Evolutionary conservation across 2,888 invertebrate species (phyloP).

Genomic region (Rhodophaea formosa): DNA sequence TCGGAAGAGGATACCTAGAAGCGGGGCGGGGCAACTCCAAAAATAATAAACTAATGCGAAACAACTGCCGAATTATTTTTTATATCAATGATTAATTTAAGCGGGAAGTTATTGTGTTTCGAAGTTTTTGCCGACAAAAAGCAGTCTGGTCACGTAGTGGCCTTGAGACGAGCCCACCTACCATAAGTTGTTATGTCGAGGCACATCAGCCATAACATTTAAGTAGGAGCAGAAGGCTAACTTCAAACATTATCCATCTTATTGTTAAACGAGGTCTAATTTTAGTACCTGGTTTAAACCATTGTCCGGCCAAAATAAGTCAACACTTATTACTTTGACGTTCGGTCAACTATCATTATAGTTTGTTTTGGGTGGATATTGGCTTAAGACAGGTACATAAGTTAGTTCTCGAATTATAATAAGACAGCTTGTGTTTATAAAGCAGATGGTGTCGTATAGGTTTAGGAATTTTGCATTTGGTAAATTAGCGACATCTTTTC

Average conservation of each 20-base stretch:
- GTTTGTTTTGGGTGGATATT: no score
- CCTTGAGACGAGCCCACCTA: constrained; percentile 58
- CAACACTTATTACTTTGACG: no score
- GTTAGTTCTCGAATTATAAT: no score
- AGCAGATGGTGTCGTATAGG: no score
- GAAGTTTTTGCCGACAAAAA: constrained; percentile 44
- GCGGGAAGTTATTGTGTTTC: constrained; percentile 28
- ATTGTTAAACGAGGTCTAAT: no score
- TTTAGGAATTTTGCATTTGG: no score
- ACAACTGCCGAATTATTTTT: constrained; percentile 10
- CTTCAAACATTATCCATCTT: neutral
- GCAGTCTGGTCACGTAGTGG: constrained; percentile 53
- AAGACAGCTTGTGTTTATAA: no score
- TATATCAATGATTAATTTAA: constrained; percentile 22
- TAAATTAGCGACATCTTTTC: no score
- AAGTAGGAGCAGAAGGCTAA: neutral
- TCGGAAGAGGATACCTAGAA: neutral
- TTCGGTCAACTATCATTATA: no score
- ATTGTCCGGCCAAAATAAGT: no score
- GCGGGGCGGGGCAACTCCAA: neutral
- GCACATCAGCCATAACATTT: neutral
- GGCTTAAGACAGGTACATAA: no score
- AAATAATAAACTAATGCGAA: neutral
- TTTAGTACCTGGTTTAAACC: no score
- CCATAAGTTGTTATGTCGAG: constrained; percentile 15